Evolutionary conservation across 2,113 vertebrate genomes (phyloP), one percentile per base, ranked within the genome.

Genomic region (Rousettus leschenaultii): DNA sequence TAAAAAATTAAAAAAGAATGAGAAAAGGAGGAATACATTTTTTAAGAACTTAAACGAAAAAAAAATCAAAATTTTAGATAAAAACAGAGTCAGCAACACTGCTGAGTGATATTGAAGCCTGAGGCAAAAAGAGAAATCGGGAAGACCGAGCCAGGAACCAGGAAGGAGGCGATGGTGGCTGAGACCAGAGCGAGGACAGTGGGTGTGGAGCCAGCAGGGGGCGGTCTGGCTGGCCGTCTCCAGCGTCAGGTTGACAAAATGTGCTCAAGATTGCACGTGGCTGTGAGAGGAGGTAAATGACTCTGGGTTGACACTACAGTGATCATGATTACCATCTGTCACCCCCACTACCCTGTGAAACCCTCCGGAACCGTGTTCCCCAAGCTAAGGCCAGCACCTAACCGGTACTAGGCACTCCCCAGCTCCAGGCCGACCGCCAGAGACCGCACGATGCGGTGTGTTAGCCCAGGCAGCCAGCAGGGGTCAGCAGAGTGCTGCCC

Each of bases 401-500:
- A 8, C 22, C 0, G 3, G 3, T 0, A 3, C 28, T 2, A 21
- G 19, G 38, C 16, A 15, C 65, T 57, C 11, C 0, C 10, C 4
- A 40, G 71, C 63, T 3, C 86, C 63, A 5, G 77, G 77, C 35
- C 7, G 1, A 8, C 15, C 14, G 19, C 35, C 51, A 4, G 4
- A 1, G 10, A 5, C 35, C 30, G 15, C 33, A 9, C 8, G 40
- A 19, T 1, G 85, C 0, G 4, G 75, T 4, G 45, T 24, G 45
- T 51, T 93, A 40, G 57, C 74, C 66, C 33, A 1, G 1, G 19
- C 0, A 38, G 73, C 95, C 97, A 84, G 93, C 61, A 96, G 97
- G n/a, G 95, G 95, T 7, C 95, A 95, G 96, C 91, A 96, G 96
- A 96, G 91, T 66, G 61, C 33, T 30, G 71, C 51, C 51, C 51